Percentiles rank a stretch among this genome's conserved stretches.
Conservation (phyloP, 2,113 vertebrate species). For the Brienomyrus longianalis region DNA sequence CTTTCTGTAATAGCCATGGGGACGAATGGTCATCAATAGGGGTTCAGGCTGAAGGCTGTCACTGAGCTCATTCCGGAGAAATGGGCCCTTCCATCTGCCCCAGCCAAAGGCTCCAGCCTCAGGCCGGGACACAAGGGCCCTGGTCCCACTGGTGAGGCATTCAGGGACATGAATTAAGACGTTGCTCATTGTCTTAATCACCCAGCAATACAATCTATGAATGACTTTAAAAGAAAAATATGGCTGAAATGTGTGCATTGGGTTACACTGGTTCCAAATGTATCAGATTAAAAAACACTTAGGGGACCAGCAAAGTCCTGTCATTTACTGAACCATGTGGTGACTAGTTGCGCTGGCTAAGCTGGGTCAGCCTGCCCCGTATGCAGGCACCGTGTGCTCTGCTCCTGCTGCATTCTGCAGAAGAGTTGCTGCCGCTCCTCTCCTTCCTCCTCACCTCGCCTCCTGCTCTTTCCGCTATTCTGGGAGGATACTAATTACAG, state of each 20-base stretch:
- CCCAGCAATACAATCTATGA: background rate
- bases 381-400: background rate
- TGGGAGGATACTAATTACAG: conserved; percentile 71
- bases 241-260: background rate
- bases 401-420: background rate
- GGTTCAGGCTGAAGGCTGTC: background rate
- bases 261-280: background rate
- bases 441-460: background rate
- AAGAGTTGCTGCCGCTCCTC: background rate
- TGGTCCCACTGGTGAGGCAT: background rate
- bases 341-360: background rate
- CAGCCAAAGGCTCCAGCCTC: background rate
- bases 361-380: background rate
- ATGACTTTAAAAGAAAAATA: background rate
- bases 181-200: background rate
- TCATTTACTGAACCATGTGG: background rate
- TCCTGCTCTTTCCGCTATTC: conserved; percentile 55
- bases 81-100: background rate
- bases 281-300: background rate
- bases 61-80: background rate
- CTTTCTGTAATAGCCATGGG: background rate
- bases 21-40: background rate
- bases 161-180: background rate
- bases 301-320: background rate
- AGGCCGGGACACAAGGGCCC: background rate